These are phyloP conservation scores for Junco hyemalis DNA, from an alignment of 2,113 vertebrate genomes.

Conservation along the genomic window DNA sequence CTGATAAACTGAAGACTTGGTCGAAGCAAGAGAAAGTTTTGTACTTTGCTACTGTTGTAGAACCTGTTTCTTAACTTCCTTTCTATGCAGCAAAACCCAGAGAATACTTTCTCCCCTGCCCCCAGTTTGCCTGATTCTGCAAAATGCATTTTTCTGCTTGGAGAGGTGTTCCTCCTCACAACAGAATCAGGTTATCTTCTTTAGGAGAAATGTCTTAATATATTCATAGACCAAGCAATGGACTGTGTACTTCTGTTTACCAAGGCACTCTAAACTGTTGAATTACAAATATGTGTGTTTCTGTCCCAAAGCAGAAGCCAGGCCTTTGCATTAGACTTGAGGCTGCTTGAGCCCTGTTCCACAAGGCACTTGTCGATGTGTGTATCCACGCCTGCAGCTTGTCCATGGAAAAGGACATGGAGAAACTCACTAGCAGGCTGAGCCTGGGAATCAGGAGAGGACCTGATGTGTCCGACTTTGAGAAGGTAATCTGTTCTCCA, in stretches of 20 bases:
- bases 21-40: background rate
- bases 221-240: background rate
- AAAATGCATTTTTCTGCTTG: background rate
- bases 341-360: background rate
- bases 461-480: background rate
- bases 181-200: background rate
- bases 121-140: background rate
- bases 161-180: background rate
- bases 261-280: background rate
- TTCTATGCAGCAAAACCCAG: background rate
- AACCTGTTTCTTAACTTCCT: background rate
- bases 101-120: background rate
- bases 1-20: background rate
- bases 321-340: background rate
- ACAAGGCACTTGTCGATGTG: background rate
- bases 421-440: background rate
- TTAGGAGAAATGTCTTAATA: background rate
- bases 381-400: background rate
- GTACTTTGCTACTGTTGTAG: background rate
- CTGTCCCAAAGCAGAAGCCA: background rate
- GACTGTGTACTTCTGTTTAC: too few relatives aligned
- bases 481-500: background rate
- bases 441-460: background rate
- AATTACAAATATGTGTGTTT: background rate
- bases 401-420: background rate